Percentiles rank a stretch among this genome's conserved stretches.
Conservation (phyloP, 2,888 invertebrate species). For the Melikaiella ostensackeni region DNA sequence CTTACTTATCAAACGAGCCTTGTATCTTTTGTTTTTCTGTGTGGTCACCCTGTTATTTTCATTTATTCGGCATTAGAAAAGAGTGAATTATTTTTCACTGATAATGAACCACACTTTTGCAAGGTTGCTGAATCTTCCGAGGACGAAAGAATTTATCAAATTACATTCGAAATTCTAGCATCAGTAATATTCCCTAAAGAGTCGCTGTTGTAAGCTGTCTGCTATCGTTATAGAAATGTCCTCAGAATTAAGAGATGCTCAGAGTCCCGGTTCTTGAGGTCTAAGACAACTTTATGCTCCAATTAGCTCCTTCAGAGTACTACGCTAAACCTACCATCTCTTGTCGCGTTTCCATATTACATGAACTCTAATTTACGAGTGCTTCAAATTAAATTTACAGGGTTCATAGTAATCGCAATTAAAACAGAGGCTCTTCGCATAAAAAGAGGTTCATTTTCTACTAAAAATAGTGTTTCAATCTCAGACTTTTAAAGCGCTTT, state of each 20-base stretch:
- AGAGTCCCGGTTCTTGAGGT: conserved; percentile 60
- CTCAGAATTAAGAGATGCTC: conserved; percentile 62
- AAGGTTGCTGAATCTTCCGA: conserved; percentile 27
- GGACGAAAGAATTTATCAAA: conserved; percentile 53
- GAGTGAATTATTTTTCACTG: conserved; percentile 36
- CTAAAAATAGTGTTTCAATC: background rate
- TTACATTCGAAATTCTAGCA: conserved; percentile 65
- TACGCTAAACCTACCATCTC: conserved; percentile 55
- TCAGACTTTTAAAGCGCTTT: too few relatives aligned
- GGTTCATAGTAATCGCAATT: background rate
- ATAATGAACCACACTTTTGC: conserved; percentile 30
- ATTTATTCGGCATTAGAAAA: too few relatives aligned
- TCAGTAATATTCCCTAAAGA: conserved; percentile 71
- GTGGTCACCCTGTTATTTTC: too few relatives aligned
- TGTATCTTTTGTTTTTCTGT: too few relatives aligned
- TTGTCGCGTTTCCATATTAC: conserved; percentile 20
- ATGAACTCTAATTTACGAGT: conserved; percentile 25
- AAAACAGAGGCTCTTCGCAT: background rate
- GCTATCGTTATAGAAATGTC: conserved; percentile 58
- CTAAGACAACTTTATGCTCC: conserved; percentile 70
- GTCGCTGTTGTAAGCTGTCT: conserved; percentile 62
- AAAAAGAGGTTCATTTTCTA: background rate
- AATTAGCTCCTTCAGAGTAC: conserved; percentile 71
- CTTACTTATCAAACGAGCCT: too few relatives aligned
- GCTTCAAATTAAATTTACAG: conserved; percentile 6